Base-by-base conservation (phyloP, 2,797 vertebrate species). In the Mus spretus region DNA sequence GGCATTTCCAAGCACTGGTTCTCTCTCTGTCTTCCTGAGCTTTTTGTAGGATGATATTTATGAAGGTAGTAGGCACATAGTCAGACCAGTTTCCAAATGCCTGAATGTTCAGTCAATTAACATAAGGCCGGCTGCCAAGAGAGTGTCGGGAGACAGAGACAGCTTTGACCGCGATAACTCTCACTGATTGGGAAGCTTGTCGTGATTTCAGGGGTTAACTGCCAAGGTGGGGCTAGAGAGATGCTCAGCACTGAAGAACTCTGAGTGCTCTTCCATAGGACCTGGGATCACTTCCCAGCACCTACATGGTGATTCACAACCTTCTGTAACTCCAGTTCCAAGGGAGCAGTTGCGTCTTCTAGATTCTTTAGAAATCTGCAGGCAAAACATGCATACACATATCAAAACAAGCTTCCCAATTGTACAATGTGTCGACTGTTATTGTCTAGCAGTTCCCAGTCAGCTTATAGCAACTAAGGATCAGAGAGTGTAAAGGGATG, bases 121-220 rank as follows among this genome's bases (percentile, higher is more conserved):
- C 31, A 3, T 74, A 84, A 81, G 80, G 40, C 50, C 57, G 44
- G 28, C n/a, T 85, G 72, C 77, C 78, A 47, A 53, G 79, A 70
- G 74, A 89, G 10, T 24, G n/a, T 84, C 86, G 89, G 50, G 87
- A 83, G 37, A 37, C n/a, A 57, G 87, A 90, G 8, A 26, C 26
- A 61, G 44, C 93, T 92, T 91, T 94, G 84, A 57, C 55, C 24
- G 55, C 53, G 44, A 93, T 92, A 82, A 82, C 84, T 82, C n/a
- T 65, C 44, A 57, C 15, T 50, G 57, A 80, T 80, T 80, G 26
- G 0, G 75, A 63, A 94, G 77, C 90, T 50, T 28, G 11, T 85
- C 82, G 84, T 80, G 86, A 87, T 95, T 83, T 63, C n/a, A 91
- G 63, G 53, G 82, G 80, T 47, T 87, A 81, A 77, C 50, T 95